Base-by-base conservation (phyloP, 2,888 invertebrate genomes). In the Pollenia amentaria region DNA sequence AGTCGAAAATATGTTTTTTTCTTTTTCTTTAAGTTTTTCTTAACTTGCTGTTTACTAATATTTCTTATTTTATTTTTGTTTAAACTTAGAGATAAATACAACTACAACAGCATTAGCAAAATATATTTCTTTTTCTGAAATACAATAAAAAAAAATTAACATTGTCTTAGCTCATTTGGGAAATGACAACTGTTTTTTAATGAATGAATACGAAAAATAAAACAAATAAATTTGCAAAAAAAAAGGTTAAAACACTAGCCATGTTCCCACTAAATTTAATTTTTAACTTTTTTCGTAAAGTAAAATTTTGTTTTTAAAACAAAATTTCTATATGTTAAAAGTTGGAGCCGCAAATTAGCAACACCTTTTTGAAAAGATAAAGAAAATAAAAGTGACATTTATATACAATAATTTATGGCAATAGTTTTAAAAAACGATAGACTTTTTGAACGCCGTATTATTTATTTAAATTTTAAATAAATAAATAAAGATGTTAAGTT, bases 141-240 rank as follows among this genome's bases (percentile, higher is more conserved):
- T 40, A 53, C n/a, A 55, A 18, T 29, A 29, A 57, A 60, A 40
- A n/a, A 42, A 42, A 18, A 64, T 18, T 44, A 42, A 38, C 8
- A 8, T 21, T 46, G 64, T 72, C 40, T 55, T 8, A 40, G 11
- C 64, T 73, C 73, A 67, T 75, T 79, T 84, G 67, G 84, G 67
- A 73, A 79, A 73, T 60, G 78, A 73, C 62, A 76, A 76, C 60
- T 75, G 67, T 48, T 81, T 75, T 29, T 76, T 62, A 76, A 82
- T 76, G 75, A 83, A 76, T 83, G 64, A 60, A 64, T 42, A 62
- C n/a, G 40, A 48, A 42, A 29, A 21, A 44, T 57, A 57, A 67
- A 42, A 16, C 4, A 72, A 72, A 55, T 44, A 55, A 21, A 46
- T 44, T 53, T 53, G 2, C n/a, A 64, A 51, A 16, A 60, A 38